Evolutionary conservation across 2,113 vertebrate species (phyloP).

Genomic region (Phyllostomus discolor): DNA sequence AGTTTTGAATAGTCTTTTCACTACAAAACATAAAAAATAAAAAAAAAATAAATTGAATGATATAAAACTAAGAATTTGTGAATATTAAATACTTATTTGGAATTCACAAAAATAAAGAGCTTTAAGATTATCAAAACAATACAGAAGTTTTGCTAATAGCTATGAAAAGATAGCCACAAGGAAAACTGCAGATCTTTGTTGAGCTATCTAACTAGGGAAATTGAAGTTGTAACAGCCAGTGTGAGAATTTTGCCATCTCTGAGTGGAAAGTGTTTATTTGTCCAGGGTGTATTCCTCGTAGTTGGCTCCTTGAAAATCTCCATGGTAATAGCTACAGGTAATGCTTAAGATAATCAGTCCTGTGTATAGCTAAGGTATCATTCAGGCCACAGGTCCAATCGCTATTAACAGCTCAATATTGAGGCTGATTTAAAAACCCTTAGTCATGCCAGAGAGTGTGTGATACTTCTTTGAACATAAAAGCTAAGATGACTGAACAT

Average conservation of each 20-base stretch:
- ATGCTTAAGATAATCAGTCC: neutral
- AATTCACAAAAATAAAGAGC: neutral
- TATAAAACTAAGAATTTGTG: neutral
- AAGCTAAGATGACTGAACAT: neutral
- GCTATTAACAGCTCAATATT: neutral
- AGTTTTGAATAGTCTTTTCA: neutral
- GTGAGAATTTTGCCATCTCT: neutral
- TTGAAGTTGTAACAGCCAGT: neutral
- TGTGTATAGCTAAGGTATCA: neutral
- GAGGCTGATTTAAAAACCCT: neutral
- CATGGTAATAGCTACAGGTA: neutral
- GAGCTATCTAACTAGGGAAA: neutral
- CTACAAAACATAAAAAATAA: neutral
- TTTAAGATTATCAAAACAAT: neutral
- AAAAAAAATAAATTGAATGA: neutral
- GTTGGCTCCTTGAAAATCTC: neutral
- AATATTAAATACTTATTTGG: neutral
- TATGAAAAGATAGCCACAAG: neutral
- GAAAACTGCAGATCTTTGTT: neutral
- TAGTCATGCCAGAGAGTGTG: neutral
- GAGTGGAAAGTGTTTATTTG: neutral
- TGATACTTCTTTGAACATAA: neutral
- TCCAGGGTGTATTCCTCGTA: neutral
- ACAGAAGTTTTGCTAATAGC: neutral
- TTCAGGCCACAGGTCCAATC: accelerated